These are phyloP conservation scores for Sapayoa aenigma DNA, from an alignment of 2,113 vertebrate species.

Conservation along the genomic window DNA sequence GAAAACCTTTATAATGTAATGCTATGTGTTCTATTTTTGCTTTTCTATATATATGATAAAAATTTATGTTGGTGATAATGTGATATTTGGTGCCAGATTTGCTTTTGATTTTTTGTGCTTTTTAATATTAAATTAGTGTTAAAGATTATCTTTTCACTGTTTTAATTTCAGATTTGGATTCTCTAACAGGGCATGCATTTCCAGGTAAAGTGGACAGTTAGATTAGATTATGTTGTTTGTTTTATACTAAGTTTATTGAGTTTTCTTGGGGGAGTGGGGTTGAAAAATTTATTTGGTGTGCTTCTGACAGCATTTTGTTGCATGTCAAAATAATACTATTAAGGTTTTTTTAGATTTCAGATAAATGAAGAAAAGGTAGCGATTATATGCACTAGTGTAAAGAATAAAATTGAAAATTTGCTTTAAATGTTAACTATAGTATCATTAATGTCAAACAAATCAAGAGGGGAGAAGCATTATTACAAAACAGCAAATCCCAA, in stretches of 20 bases:
- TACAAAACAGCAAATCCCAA: neutral
- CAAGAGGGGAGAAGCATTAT: neutral
- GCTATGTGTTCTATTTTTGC: neutral
- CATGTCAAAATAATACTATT: neutral
- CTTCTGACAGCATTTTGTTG: neutral
- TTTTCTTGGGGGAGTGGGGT: neutral
- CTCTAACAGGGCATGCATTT: constrained; percentile 73
- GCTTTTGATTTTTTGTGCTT: neutral
- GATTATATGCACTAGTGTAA: neutral
- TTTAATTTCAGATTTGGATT: constrained; percentile 73
- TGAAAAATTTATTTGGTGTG: neutral
- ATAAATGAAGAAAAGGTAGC: neutral
- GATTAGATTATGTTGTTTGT: constrained; percentile 39
- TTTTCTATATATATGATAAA: neutral
- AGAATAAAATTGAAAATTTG: neutral
- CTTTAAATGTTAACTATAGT: neutral
- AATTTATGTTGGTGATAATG: neutral
- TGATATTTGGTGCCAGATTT: neutral
- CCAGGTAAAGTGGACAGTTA: constrained; percentile 68
- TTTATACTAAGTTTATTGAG: neutral
- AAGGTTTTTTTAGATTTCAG: neutral
- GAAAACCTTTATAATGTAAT: neutral
- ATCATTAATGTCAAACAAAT: neutral
- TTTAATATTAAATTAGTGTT: constrained; percentile 33
- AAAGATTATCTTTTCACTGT: constrained; percentile 59